Evolutionary conservation across 2,888 invertebrate species (phyloP), one percentile per base, ranked within the genome.

Genomic region (Ramazzottius varieornatus): DNA sequence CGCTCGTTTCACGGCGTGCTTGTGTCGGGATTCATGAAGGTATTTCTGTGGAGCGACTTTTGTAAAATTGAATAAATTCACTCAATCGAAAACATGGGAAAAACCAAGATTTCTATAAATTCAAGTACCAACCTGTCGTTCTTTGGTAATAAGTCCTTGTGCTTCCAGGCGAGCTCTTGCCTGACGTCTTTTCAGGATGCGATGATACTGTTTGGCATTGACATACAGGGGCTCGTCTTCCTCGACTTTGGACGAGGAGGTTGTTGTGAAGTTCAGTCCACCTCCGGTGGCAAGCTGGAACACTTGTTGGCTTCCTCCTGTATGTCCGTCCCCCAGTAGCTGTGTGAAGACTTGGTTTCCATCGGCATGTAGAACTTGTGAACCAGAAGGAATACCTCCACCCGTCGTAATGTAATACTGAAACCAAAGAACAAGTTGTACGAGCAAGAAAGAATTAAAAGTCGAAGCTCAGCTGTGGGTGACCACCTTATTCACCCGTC

Each of bases 141-240:
- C 89, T 78, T 96, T 94, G 1, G 94, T 92, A 75, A 98, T 94
- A 77, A 92, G 86, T 32, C 92, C 92, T 73, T 85, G 84, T 1
- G 90, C 88, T 77, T 96, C 94, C 63, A 98, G 79, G 76, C 89
- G 91, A 1, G 94, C 94, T 65, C 98, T 78, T 0, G 94, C 96
- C 71, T 90, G 89, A 63, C 98, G 79, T 46, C 96, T 80, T 76
- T 94, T 94, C 65, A 98, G 79, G 73, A 98, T 98, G 67, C 94
- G 82, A 74, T 91, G 86, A 78, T 96, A 98, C 75, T 98, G 98
- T 73, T 94, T 87, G 32, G 94, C 94, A 79, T 98, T 98, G 0
- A 98, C 98, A 75, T 96, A 98, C 29, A 98, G 79, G 0, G 96
- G 90, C 72, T 94, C 93, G 73, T 94, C 94, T 74, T 93, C 93